Evolutionary conservation across 2,888 invertebrate genomes (phyloP).

Genomic region (Drosophila mercatorum): DNA sequence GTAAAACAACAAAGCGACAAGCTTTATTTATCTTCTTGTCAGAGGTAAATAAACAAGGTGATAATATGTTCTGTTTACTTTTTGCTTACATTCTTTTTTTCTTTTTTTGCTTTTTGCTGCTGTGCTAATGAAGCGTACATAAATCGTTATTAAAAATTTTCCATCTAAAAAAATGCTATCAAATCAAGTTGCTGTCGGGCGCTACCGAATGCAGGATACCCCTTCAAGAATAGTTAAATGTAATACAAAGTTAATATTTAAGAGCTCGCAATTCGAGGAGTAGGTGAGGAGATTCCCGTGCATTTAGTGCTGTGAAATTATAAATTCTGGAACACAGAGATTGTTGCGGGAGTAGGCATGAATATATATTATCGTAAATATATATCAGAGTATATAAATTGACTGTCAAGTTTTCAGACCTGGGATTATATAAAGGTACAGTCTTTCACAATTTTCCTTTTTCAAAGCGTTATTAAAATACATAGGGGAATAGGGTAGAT

Average conservation of each 20-base stretch:
- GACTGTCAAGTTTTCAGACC: too few relatives aligned
- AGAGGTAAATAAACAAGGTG: slow-evolving; percentile 55
- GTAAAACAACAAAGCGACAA: slow-evolving; percentile 28
- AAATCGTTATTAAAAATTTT: slow-evolving; percentile 37
- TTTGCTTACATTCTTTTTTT: slow-evolving; percentile 13
- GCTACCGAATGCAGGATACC: not conserved
- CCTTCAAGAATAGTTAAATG: not conserved
- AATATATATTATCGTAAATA: not conserved
- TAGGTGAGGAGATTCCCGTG: not conserved
- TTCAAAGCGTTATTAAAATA: too few relatives aligned
- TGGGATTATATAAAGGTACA: too few relatives aligned
- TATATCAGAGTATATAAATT: too few relatives aligned
- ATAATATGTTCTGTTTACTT: slow-evolving; percentile 26
- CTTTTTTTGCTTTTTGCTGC: not conserved
- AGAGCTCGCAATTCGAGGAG: not conserved
- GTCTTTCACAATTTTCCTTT: too few relatives aligned
- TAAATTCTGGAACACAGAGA: not conserved
- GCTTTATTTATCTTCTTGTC: slow-evolving; percentile 59
- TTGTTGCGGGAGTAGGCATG: not conserved
- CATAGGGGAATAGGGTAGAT: too few relatives aligned
- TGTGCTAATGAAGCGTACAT: slow-evolving; percentile 57
- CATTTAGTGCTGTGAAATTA: not conserved
- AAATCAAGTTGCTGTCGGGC: not conserved
- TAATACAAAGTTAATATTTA: too few relatives aligned
- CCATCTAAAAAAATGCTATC: slow-evolving; percentile 17